phyloP scores from a whole-genome alignment of 2,888 invertebrate genomes.

The Mimachlamys varia region DNA sequence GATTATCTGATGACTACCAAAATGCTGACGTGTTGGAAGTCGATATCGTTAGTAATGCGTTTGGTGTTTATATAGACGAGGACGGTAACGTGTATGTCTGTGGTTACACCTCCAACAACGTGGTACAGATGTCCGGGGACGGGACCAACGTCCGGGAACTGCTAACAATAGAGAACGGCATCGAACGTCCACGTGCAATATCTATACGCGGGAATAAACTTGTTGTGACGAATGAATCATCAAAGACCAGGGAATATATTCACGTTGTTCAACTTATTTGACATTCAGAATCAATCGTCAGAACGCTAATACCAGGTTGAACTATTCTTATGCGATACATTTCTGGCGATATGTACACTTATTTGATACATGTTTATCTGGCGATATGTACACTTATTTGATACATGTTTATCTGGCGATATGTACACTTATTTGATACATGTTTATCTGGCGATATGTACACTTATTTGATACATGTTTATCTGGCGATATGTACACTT shows the following conservation, averaged over 20 bases:
- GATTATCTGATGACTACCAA: not conserved
- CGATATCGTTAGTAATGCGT: not conserved
- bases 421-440: no score
- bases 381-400: no score
- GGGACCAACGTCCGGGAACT: conserved; percentile 1
- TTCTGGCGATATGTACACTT: no score
- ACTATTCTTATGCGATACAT: no score
- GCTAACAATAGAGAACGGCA: not conserved
- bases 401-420: no score
- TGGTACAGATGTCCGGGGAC: not conserved
- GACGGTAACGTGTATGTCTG: conserved; percentile 10
- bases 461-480: no score
- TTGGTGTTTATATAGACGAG: not conserved
- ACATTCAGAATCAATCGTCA: no score
- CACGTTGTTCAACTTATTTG: not conserved
- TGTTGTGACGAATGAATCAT: not conserved
- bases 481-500: no score
- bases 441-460: no score
- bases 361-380: no score
- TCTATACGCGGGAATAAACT: not conserved
- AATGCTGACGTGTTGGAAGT: not conserved
- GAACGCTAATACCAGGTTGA: no score
- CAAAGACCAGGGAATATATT: not conserved
- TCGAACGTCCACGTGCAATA: not conserved
- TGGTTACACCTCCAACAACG: not conserved